phyloP scores from a whole-genome alignment of 2,797 vertebrate species.

The Remorina albescens region DNA sequence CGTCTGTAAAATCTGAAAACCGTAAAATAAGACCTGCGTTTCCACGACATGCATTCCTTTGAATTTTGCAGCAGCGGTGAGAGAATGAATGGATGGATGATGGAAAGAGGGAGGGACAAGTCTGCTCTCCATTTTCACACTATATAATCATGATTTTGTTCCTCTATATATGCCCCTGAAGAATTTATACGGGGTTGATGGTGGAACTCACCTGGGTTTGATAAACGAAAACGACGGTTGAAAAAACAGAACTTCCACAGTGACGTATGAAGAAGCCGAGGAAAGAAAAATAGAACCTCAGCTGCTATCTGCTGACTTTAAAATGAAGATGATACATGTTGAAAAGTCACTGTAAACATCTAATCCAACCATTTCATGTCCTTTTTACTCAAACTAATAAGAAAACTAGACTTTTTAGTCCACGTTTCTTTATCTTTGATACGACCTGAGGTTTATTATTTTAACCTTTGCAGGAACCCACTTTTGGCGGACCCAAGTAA shows the following conservation, averaged over 20 bases:
- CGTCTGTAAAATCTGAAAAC: constrained; percentile 44
- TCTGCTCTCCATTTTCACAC: constrained; percentile 28
- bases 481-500: background rate
- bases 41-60: constrained; percentile 64
- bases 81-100: constrained; percentile 31
- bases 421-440: background rate
- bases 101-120: background rate
- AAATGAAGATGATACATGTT: background rate
- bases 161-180: background rate
- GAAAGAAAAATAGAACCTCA: background rate
- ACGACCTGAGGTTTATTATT: background rate
- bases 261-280: background rate
- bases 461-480: background rate
- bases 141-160: constrained; percentile 26
- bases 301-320: background rate
- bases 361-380: background rate
- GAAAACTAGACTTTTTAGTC: background rate
- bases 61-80: constrained; percentile 23
- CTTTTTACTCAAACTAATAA: background rate
- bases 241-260: background rate
- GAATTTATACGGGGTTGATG: background rate
- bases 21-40: constrained; percentile 66
- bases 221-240: background rate
- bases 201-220: constrained; percentile 26
- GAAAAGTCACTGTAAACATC: background rate